Conservation (phyloP, 2,888 invertebrate species). For the Acanthosepion lycidas region DNA sequence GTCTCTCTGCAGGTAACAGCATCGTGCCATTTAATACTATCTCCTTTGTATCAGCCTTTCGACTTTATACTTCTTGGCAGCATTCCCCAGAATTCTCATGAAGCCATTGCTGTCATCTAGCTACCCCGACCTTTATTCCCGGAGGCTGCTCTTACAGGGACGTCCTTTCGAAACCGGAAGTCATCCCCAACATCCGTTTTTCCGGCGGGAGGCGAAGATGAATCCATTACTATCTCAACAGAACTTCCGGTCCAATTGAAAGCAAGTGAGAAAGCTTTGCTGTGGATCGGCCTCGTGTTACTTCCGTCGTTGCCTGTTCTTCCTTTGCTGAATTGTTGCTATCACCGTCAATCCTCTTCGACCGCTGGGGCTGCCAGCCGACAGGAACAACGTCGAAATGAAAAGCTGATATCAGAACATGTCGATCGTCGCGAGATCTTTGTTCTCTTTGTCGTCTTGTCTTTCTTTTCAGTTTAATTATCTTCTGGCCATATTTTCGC, state of each 20-base stretch:
- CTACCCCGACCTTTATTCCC: neutral
- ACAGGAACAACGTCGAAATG: too few relatives aligned
- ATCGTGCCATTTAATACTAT: neutral
- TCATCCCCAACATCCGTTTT: neutral
- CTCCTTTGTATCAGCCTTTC: too few relatives aligned
- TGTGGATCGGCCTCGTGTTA: neutral
- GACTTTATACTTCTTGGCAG: too few relatives aligned
- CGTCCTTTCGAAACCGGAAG: constrained; percentile 11
- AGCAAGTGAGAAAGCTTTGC: neutral
- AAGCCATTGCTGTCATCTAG: too few relatives aligned
- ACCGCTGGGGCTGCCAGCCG: too few relatives aligned
- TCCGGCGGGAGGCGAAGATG: neutral
- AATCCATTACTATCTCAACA: neutral
- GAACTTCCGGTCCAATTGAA: neutral
- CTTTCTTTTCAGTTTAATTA: neutral
- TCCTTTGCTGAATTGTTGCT: neutral
- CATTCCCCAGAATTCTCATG: too few relatives aligned
- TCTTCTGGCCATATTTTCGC: too few relatives aligned
- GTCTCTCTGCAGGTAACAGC: neutral
- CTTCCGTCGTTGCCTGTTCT: neutral
- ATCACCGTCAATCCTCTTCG: too few relatives aligned
- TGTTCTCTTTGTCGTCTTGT: neutral
- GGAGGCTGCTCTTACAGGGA: neutral
- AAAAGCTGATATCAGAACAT: too few relatives aligned
- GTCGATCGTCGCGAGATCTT: too few relatives aligned